Base-by-base conservation (phyloP, 2,888 invertebrate species). In the Acronicta leporina region DNA sequence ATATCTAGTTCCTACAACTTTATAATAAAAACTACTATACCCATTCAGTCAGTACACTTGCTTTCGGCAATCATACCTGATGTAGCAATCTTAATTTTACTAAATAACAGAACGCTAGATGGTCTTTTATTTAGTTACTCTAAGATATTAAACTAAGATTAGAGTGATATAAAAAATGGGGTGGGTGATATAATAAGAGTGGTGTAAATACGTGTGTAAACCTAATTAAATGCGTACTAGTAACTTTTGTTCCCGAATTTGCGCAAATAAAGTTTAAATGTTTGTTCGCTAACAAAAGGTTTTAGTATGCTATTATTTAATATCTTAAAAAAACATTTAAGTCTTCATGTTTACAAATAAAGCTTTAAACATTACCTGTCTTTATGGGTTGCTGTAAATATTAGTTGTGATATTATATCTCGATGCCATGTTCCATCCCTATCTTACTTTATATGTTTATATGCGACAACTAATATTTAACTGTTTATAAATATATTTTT, bases 341-440 rank as follows among this genome's bases (percentile, higher is more conserved):
- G 53, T 74, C 54, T 65, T 67, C 56, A 64, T 66, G 30, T 62
- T 63, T 68, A 68, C 56, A 65, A 73, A 79, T 83, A 82, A 84
- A 91, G 91, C 90, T 92, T 92, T 91, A 92, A 92, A 73, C 76
- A 54, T 87, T 84, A 84, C 76, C 81, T 86, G 76, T 86, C 80
- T 82, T 79, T 81, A 83, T 81, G 77, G 79, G 73, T 83, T 80
- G 67, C 79, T 92, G 90, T 92, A 89, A 86, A 90, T 90, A 89
- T 85, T 87, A 87, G 82, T 81, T 87, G 87, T 89, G 86, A 87
- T 88, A 87, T 80, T 63, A 42, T 83, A 82, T 88, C 85, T 87
- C 81, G 90, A 86, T 92, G 92, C 92, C 92, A 92, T 92, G 84
- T 86, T 79, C 77, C 83, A 79, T 80, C 64, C 54, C 52, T 55